These are phyloP conservation scores for Rhabdornis inornatus DNA, from an alignment of 2,113 vertebrate species.

Conservation along the genomic window DNA sequence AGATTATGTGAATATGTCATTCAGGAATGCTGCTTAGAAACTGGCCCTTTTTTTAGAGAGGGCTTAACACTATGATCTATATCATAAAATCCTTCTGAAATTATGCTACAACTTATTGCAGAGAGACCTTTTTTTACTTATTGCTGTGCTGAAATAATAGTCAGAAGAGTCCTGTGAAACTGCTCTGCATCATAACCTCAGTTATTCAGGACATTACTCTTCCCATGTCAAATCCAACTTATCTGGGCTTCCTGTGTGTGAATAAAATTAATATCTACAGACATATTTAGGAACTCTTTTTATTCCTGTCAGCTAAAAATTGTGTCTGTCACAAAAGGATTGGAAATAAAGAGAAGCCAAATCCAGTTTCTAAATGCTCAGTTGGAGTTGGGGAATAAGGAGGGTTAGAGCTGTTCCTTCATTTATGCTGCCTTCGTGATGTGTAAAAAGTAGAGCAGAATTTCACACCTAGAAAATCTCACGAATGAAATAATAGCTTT, in stretches of 20 bases:
- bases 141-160: neutral
- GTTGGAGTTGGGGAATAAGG: neutral
- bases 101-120: neutral
- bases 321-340: neutral
- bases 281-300: neutral
- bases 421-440: constrained; percentile 13
- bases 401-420: neutral
- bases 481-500: neutral
- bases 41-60: neutral
- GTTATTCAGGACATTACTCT: neutral
- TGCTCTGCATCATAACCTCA: neutral
- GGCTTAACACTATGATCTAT: neutral
- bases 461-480: constrained; percentile 20
- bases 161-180: neutral
- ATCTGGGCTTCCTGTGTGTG: neutral
- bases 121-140: neutral
- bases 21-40: neutral
- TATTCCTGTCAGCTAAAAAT: neutral
- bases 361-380: neutral
- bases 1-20: neutral
- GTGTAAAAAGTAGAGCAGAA: constrained; percentile 27
- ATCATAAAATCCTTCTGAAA: neutral
- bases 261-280: neutral
- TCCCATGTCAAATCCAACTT: neutral
- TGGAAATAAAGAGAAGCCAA: neutral